Evolutionary conservation across 2,113 vertebrate genomes (phyloP), one percentile per base, ranked within the genome.

Genomic region (Collichthys lucidus): DNA sequence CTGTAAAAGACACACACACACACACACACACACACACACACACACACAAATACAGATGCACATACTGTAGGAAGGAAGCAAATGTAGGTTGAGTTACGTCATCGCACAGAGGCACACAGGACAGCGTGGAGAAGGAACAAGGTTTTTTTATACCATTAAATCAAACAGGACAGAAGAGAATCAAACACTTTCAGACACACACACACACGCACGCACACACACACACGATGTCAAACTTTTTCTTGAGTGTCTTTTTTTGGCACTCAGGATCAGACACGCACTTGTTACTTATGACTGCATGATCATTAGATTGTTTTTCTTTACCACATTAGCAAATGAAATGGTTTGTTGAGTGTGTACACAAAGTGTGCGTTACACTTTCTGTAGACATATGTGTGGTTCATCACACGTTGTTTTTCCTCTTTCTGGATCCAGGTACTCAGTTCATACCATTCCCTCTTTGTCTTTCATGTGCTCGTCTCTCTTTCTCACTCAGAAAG

Each of bases 1-100:
- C 81, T 84, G 46, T 63, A 66, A 79, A 85, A n/a, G n/a, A n/a
- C n/a, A n/a, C n/a, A n/a, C n/a, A n/a, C n/a, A n/a, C n/a, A 83
- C 35, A 68, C 52, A 71, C 42, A 60, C 17, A 61, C 56, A 73
- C 50, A 78, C 71, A 82, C 35, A 82, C 35, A 68, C 42, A 60
- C 17, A 61, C 56, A 73, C 50, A 78, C 71, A 73, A 26, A 77
- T 26, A 55, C 11, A 66, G 62, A 83, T 64, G 31, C 46, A 59
- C 76, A 47, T 4, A 40, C 35, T 40, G 35, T 40, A 31, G 69
- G 47, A 73, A 78, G 53, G 31, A 79, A 64, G 50, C 59, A 55
- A 79, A 77, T 82, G 74, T 70, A 81, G 85, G 80, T 59, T 87
- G 49, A 40, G 50, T 82, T 77, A 64, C 46, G 15, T 87, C 89